phyloP scores from a whole-genome alignment of 2,888 invertebrate genomes.

The Apomyelois bistriatella region DNA sequence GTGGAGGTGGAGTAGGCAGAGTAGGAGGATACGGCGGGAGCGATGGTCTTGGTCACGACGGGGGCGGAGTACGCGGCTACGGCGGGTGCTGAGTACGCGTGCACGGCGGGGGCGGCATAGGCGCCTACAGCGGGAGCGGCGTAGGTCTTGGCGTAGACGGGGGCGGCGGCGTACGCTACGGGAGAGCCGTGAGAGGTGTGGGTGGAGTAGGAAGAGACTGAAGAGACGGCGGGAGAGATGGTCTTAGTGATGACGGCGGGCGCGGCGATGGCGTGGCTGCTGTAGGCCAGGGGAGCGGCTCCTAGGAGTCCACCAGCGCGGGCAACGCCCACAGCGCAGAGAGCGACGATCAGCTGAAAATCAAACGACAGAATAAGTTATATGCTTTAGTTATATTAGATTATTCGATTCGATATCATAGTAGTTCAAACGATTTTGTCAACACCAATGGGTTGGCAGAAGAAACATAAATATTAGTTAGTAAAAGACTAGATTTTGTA shows the following conservation, averaged over 20 bases:
- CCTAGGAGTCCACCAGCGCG: conserved; percentile 77
- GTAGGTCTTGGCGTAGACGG: conserved; percentile 47
- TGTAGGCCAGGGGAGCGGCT: conserved; percentile 70
- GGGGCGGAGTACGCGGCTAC: conserved; percentile 28
- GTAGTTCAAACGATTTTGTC: no score
- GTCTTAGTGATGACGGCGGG: conserved; percentile 55
- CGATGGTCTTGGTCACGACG: conserved; percentile 40
- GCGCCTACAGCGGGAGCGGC: conserved; percentile 32
- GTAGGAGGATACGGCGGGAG: conserved; percentile 45
- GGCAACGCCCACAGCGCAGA: conserved; percentile 80
- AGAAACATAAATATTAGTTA: no score
- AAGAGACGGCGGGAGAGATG: conserved; percentile 53
- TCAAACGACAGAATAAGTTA: not conserved
- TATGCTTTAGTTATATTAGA: no score
- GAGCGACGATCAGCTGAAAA: conserved; percentile 77
- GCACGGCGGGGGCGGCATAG: conserved; percentile 31
- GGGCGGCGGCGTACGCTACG: conserved; percentile 31
- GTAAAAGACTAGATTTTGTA: no score
- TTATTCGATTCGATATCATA: no score
- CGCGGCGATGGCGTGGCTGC: conserved; percentile 58
- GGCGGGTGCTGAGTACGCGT: conserved; percentile 20
- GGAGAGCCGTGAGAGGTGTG: conserved; percentile 26
- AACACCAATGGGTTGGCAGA: no score
- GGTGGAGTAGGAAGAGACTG: conserved; percentile 44
- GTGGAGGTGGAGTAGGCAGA: conserved; percentile 48